Conservation (phyloP, 2,888 invertebrate species). For the Minunthozetes semirufus region DNA sequence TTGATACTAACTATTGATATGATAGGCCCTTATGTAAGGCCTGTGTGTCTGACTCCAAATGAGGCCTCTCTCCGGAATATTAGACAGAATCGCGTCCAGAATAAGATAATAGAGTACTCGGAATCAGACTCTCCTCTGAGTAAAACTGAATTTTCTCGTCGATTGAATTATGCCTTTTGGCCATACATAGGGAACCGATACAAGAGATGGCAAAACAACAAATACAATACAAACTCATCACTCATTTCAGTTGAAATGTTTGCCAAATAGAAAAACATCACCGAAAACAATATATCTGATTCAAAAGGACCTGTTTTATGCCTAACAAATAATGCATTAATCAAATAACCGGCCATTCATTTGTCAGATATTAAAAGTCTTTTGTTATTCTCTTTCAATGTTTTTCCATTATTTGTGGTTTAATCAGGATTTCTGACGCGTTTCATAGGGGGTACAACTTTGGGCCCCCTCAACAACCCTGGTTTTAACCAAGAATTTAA, state of each 20-base stretch:
- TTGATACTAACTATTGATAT: slow-evolving; percentile 21
- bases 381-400: no score
- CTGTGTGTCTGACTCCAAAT: not conserved
- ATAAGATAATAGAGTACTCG: not conserved
- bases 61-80: slow-evolving; percentile 7
- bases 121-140: not conserved
- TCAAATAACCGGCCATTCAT: not conserved
- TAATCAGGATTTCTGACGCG: no score
- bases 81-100: not conserved
- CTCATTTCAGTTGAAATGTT: slow-evolving; percentile 19
- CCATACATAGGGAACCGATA: not conserved
- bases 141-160: not conserved
- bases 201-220: not conserved
- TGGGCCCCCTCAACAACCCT: no score
- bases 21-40: not conserved
- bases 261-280: not conserved
- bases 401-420: no score
- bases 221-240: slow-evolving; percentile 1
- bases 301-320: no score
- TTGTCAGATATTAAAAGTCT: no score
- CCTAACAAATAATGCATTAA: not conserved
- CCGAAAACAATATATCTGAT: no score
- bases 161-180: slow-evolving; percentile 18
- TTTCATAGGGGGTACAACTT: no score
- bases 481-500: no score